phyloP scores from a whole-genome alignment of 2,113 vertebrate genomes.

The Dryoscopus gambensis region DNA sequence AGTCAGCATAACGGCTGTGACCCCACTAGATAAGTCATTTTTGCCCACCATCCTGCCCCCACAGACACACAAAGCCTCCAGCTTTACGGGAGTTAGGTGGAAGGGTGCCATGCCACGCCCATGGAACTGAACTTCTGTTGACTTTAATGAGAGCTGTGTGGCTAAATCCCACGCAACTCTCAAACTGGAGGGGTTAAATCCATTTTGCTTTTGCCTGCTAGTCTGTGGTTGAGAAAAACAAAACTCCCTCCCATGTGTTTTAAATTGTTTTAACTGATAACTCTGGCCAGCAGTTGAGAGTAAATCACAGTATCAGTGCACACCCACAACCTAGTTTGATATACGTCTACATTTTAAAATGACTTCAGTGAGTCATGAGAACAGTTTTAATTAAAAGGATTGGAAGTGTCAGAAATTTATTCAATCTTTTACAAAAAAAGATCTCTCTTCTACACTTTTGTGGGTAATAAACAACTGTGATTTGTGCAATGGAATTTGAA shows the following conservation, averaged over 20 bases:
- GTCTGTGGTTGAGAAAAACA: background rate
- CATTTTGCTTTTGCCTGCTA: background rate
- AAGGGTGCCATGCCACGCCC: conserved; percentile 5
- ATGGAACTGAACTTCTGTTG: conserved; percentile 5
- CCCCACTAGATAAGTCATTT: background rate
- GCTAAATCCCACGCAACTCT: conserved; percentile 2
- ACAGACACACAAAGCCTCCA: background rate
- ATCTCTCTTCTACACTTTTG: background rate
- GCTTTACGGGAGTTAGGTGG: background rate
- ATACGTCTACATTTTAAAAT: background rate
- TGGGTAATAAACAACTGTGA: background rate
- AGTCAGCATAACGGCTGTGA: background rate
- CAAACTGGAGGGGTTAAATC: conserved; percentile 24
- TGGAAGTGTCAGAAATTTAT: conserved; percentile 20
- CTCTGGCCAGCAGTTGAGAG: conserved; percentile 35
- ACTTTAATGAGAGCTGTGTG: background rate
- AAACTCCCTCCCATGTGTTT: conserved; percentile 36
- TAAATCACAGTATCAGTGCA: conserved; percentile 23
- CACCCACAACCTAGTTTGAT: conserved; percentile 2
- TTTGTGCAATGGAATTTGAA: background rate
- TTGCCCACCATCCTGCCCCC: background rate
- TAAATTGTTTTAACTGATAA: conserved; percentile 51
- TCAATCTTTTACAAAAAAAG: background rate
- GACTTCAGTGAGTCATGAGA: conserved; percentile 10
- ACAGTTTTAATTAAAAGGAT: conserved; percentile 19